These are phyloP conservation scores for Drosophila punjabiensis DNA, from an alignment of 1,140 invertebrate species.

Conservation along the genomic window DNA sequence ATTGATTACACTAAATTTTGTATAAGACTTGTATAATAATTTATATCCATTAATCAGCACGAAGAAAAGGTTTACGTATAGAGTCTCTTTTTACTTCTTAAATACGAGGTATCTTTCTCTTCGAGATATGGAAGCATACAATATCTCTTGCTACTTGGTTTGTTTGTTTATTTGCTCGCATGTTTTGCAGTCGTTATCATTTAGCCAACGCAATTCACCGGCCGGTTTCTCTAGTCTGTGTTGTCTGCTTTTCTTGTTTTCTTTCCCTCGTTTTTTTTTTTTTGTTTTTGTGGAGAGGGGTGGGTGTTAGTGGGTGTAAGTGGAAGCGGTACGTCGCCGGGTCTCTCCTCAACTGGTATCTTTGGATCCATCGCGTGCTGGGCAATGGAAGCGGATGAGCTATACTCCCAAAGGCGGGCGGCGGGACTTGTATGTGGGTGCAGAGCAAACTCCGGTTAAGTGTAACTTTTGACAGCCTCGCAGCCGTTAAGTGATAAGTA, in stretches of 20 bases:
- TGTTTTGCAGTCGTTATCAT: constrained; percentile 72
- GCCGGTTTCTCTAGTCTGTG: constrained; percentile 55
- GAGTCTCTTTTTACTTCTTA: neutral
- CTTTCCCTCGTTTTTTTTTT: neutral
- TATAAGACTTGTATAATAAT: too few relatives aligned
- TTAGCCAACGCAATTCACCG: constrained; percentile 59
- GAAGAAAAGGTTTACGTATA: too few relatives aligned
- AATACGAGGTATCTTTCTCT: constrained; percentile 12
- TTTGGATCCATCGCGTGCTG: constrained; percentile 31
- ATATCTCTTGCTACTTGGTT: constrained; percentile 21
- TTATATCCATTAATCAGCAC: too few relatives aligned
- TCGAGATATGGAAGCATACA: neutral
- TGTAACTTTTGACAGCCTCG: constrained; percentile 73
- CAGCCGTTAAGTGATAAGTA: constrained; percentile 64
- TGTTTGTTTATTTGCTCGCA: constrained; percentile 69
- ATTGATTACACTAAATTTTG: neutral
- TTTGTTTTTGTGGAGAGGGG: neutral
- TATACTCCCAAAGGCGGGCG: neutral
- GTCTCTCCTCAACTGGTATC: constrained; percentile 9
- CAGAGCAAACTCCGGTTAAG: constrained; percentile 45
- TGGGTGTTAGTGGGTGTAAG: constrained; percentile 1
- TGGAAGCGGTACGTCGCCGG: constrained; percentile 18
- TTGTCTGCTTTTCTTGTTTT: constrained; percentile 14
- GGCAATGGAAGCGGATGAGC: constrained; percentile 19
- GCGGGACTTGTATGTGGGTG: constrained; percentile 14